Percentiles rank a stretch among this genome's conserved stretches.
Evolutionary conservation across 1,140 invertebrate genomes (phyloP).

Genomic region (Patella vulgata): DNA sequence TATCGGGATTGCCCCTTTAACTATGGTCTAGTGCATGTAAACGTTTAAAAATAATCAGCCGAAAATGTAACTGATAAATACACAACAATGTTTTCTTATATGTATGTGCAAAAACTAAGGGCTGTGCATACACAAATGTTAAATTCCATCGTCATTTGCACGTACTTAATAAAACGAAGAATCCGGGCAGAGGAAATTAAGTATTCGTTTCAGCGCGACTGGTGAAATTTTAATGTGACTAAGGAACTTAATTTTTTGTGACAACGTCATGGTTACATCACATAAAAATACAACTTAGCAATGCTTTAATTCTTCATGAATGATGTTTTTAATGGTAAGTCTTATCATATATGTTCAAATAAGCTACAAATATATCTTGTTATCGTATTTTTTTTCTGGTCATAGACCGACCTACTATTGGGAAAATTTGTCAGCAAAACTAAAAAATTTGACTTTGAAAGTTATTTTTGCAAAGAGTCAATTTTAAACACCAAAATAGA

Average conservation of each 20-base stretch:
- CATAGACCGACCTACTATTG: background rate
- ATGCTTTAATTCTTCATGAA: background rate
- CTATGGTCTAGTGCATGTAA: too few relatives aligned
- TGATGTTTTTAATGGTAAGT: too few relatives aligned
- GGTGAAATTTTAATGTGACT: background rate
- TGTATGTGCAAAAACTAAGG: background rate
- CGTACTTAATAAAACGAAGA: conserved; percentile 7
- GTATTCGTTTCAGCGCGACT: background rate
- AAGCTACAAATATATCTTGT: background rate
- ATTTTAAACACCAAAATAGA: background rate
- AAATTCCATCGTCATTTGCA: conserved; percentile 2
- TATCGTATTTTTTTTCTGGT: too few relatives aligned
- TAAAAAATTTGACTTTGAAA: background rate
- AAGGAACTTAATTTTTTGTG: background rate
- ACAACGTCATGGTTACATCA: background rate
- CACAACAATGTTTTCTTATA: too few relatives aligned
- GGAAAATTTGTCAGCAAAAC: background rate
- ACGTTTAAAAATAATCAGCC: too few relatives aligned
- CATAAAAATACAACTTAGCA: background rate
- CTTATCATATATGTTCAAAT: too few relatives aligned
- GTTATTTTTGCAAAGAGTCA: background rate
- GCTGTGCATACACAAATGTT: background rate
- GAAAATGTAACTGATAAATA: too few relatives aligned
- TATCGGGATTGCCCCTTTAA: too few relatives aligned
- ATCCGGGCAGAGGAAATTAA: background rate